Percentiles rank a stretch among this genome's conserved stretches.
Evolutionary conservation across 2,888 invertebrate species (phyloP).

Genomic region (Ophion obscuratus): DNA sequence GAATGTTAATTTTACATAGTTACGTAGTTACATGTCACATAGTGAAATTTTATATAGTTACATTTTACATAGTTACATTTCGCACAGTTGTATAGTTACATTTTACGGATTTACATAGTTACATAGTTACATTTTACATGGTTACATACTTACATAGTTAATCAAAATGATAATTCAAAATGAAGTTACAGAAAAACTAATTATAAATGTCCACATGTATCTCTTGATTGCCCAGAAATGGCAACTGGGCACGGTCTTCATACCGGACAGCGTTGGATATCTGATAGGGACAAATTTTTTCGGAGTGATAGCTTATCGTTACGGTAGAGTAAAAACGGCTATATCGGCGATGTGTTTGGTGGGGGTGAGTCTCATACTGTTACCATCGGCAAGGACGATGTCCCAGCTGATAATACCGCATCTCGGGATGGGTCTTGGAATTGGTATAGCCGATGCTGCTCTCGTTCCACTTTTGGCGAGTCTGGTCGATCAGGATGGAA

Average conservation of each 20-base stretch:
- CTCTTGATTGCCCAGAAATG: slow-evolving; percentile 85
- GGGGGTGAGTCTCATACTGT: slow-evolving; percentile 87
- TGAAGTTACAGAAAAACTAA: no score
- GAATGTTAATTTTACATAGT: no score
- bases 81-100: no score
- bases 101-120: no score
- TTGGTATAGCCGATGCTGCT: slow-evolving; percentile 92
- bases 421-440: slow-evolving; percentile 91
- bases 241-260: slow-evolving; percentile 92
- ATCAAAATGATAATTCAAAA: no score
- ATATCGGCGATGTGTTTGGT: slow-evolving; percentile 87
- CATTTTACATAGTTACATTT: no score
- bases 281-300: slow-evolving; percentile 93
- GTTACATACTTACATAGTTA: no score
- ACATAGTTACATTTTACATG: no score
- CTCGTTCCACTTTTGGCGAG: slow-evolving; percentile 91
- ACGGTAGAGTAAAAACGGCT: slow-evolving; percentile 88
- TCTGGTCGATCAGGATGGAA: slow-evolving; percentile 89
- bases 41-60: no score
- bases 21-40: no score
- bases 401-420: slow-evolving; percentile 90
- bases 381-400: slow-evolving; percentile 88
- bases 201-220: no score
- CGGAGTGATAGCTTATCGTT: slow-evolving; percentile 87
- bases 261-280: slow-evolving; percentile 94